Conservation (phyloP, 2,888 invertebrate species). For the Gasteruption jaculator region DNA sequence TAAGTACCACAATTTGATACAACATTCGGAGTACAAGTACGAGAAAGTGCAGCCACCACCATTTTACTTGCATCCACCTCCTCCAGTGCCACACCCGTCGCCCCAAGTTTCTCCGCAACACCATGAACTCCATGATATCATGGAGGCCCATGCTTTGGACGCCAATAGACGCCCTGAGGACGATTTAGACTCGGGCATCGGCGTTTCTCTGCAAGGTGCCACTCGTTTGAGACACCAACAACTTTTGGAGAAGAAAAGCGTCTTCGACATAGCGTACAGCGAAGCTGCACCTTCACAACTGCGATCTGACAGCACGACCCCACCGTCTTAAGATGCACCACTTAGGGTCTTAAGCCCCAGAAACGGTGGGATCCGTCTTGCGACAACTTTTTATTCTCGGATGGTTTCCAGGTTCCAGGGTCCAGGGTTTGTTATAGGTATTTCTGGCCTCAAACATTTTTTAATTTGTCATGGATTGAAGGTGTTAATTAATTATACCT, state of each 20-base stretch:
- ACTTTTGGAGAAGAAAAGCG: slow-evolving; percentile 78
- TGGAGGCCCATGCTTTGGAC: slow-evolving; percentile 6
- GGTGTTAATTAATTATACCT: no score
- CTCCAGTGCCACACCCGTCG: slow-evolving; percentile 40
- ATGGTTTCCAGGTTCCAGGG: no score
- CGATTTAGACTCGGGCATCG: slow-evolving; percentile 69
- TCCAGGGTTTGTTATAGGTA: no score
- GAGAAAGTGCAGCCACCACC: slow-evolving; percentile 51
- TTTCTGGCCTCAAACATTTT: no score
- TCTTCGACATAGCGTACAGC: slow-evolving; percentile 89
- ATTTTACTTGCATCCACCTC: slow-evolving; percentile 45
- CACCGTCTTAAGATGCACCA: slow-evolving; percentile 55
- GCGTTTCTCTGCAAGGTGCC: slow-evolving; percentile 56
- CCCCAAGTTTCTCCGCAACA: slow-evolving; percentile 36
- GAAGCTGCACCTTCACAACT: slow-evolving; percentile 83
- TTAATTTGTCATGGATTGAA: no score
- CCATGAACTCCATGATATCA: slow-evolving; percentile 26
- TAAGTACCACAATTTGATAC: slow-evolving; percentile 65
- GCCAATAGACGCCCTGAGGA: slow-evolving; percentile 25
- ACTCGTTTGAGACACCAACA: slow-evolving; percentile 49
- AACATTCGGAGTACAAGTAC: slow-evolving; percentile 75
- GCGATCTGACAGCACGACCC: slow-evolving; percentile 74
- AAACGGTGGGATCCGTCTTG: no score
- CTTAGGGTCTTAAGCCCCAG: no score
- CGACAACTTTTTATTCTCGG: no score